phyloP scores from a whole-genome alignment of 2,888 invertebrate genomes.

The Melitaea athalia region DNA sequence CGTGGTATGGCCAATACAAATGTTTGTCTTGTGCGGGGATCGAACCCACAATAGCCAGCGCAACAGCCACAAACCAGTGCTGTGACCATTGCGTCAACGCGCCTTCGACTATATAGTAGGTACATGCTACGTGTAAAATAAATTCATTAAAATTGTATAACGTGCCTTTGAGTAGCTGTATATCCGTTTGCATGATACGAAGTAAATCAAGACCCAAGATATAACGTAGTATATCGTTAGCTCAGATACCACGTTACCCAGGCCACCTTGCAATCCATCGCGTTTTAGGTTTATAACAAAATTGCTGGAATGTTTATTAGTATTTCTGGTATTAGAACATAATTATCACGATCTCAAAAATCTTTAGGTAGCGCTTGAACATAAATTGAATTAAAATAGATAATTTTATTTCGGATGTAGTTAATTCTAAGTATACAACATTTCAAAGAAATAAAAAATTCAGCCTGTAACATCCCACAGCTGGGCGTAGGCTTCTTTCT shows the following conservation, averaged over 20 bases:
- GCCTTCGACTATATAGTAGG: too few relatives aligned
- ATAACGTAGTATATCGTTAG: slow-evolving; percentile 63
- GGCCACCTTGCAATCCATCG: slow-evolving; percentile 60
- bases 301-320: slow-evolving; percentile 52
- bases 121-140: not conserved
- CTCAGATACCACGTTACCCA: slow-evolving; percentile 68
- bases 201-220: slow-evolving; percentile 69
- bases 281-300: slow-evolving; percentile 67
- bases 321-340: not conserved
- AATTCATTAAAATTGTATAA: not conserved
- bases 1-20: too few relatives aligned
- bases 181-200: slow-evolving; percentile 66
- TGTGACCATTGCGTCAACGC: not conserved
- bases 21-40: too few relatives aligned
- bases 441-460: too few relatives aligned
- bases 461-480: too few relatives aligned
- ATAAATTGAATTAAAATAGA: too few relatives aligned
- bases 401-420: too few relatives aligned
- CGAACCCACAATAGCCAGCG: too few relatives aligned
- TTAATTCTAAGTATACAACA: too few relatives aligned
- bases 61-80: too few relatives aligned
- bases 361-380: too few relatives aligned
- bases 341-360: not conserved
- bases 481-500: too few relatives aligned
- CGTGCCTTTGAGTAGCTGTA: slow-evolving; percentile 74